A percentile compares a stretch with the other conserved stretches of the same genome.
These are phyloP conservation scores for Lepus europaeus DNA, from an alignment of 2,113 vertebrate genomes.

Conservation along the genomic window DNA sequence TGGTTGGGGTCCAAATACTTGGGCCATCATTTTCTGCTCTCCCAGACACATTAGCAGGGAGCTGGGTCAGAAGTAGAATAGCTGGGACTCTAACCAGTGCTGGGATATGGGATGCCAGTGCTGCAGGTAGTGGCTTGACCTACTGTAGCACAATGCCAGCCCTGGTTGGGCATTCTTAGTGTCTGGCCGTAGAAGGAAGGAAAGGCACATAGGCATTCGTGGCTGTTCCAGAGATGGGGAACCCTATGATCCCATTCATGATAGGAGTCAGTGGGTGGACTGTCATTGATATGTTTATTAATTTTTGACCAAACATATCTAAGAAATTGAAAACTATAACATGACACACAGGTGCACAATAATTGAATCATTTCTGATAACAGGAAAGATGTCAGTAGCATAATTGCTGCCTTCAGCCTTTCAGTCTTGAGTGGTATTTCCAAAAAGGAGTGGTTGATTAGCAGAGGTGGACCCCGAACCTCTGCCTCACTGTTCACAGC, in stretches of 20 bases:
- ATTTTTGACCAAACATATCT: conserved; percentile 58
- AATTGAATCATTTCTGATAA: conserved; percentile 17
- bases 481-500: rapidly evolving
- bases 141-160: too few relatives aligned
- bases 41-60: too few relatives aligned
- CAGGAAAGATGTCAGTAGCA: conserved; percentile 46
- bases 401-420: neutral
- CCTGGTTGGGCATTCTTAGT: neutral
- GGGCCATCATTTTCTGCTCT: too few relatives aligned
- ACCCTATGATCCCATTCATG: neutral
- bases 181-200: neutral
- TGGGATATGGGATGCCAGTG: too few relatives aligned
- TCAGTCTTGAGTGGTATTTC: conserved; percentile 21
- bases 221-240: neutral
- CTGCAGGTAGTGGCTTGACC: too few relatives aligned
- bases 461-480: neutral
- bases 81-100: too few relatives aligned
- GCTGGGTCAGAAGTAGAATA: too few relatives aligned
- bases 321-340: conserved; percentile 43
- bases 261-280: neutral
- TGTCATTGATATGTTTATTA: conserved; percentile 60
- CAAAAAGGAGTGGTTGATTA: conserved; percentile 8
- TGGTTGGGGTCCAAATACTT: too few relatives aligned
- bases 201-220: neutral
- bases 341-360: conserved; percentile 36